These are phyloP conservation scores for Sander vitreus DNA, from an alignment of 2,113 vertebrate genomes.

Conservation along the genomic window DNA sequence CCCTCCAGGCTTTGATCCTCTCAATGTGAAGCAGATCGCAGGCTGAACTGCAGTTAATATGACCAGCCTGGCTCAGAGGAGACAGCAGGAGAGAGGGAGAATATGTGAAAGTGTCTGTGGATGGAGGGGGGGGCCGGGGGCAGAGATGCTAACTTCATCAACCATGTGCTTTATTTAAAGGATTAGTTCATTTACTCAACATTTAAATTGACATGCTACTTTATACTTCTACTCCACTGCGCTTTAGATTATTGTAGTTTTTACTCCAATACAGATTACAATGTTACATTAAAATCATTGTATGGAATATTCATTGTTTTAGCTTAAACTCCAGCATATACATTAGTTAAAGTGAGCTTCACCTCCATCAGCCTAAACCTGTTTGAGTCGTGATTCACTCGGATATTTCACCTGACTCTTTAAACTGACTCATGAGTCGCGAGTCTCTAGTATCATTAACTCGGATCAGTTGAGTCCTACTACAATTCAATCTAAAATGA, in stretches of 20 bases:
- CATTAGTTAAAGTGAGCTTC: too few species aligned
- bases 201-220: neutral
- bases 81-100: constrained; percentile 32
- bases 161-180: neutral
- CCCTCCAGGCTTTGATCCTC: constrained; percentile 74
- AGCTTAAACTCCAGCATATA: too few species aligned
- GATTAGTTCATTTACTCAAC: neutral
- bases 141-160: neutral
- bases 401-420: too few species aligned
- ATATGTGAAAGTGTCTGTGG: constrained; percentile 3
- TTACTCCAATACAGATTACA: neutral
- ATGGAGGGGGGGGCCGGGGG: neutral
- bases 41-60: constrained; percentile 56
- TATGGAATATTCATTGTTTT: too few species aligned
- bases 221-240: neutral
- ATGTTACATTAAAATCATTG: too few species aligned
- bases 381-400: too few species aligned
- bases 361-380: too few species aligned
- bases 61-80: constrained; percentile 48
- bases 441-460: too few species aligned
- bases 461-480: too few species aligned
- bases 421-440: too few species aligned
- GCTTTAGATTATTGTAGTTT: neutral
- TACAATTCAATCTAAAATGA: too few species aligned
- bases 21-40: constrained; percentile 78